Percentiles rank a stretch among this genome's conserved stretches.
Evolutionary conservation across 2,888 invertebrate species (phyloP).

Genomic region (Phytoseiulus persimilis): DNA sequence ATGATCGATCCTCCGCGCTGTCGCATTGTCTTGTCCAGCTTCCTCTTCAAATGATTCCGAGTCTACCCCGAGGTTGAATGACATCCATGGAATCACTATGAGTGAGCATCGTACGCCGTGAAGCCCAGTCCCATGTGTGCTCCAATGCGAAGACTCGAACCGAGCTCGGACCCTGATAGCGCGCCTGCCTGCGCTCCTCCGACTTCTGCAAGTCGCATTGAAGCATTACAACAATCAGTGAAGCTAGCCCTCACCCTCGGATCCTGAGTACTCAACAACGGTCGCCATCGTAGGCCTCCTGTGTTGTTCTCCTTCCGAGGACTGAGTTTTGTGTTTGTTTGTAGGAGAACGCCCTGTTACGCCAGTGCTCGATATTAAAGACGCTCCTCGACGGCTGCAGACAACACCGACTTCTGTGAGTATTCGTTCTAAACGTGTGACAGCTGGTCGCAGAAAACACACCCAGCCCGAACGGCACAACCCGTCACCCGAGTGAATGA

Average conservation of each 20-base stretch:
- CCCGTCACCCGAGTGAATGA: neutral
- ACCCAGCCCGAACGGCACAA: neutral
- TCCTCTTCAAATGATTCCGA: no score
- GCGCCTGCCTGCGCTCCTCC: neutral
- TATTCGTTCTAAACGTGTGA: neutral
- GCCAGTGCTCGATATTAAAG: neutral
- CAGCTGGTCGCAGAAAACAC: neutral
- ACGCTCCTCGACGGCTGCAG: neutral
- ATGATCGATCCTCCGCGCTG: no score
- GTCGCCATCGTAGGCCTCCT: slow-evolving; percentile 5
- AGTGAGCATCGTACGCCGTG: no score
- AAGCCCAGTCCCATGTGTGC: no score
- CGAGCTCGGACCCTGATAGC: neutral
- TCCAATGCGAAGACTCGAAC: neutral
- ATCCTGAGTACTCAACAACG: neutral
- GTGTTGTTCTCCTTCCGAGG: neutral
- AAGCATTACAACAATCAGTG: neutral
- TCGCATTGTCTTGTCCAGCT: no score
- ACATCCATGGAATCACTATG: no score
- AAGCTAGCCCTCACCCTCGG: neutral
- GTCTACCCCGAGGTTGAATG: no score
- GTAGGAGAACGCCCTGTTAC: neutral
- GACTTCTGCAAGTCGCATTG: neutral
- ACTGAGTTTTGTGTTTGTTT: neutral
- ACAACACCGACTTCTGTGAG: neutral